Evolutionary conservation across 2,888 invertebrate species (phyloP).

Genomic region (Drosophila atripex): DNA sequence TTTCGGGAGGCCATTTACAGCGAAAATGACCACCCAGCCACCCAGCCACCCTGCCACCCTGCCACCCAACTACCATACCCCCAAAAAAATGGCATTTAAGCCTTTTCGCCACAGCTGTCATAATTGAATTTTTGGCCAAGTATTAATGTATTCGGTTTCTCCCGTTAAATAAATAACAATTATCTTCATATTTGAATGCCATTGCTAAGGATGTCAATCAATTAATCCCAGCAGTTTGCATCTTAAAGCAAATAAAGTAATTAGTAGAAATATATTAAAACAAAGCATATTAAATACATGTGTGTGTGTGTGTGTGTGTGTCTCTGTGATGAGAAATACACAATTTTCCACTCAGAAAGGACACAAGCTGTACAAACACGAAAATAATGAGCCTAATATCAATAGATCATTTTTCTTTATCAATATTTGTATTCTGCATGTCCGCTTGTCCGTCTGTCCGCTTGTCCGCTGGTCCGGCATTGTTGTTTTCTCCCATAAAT

Average conservation of each 20-base stretch:
- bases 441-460: too few species aligned
- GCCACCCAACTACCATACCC: too few species aligned
- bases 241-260: neutral
- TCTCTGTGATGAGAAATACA: neutral
- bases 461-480: too few species aligned
- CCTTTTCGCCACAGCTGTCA: neutral
- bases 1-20: conserved; percentile 55
- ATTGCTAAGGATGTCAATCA: neutral
- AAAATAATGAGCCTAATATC: neutral
- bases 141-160: neutral
- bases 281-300: neutral
- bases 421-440: neutral
- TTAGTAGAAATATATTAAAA: neutral
- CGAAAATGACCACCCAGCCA: neutral
- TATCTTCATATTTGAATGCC: neutral
- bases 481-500: too few species aligned
- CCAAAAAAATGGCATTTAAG: too few species aligned
- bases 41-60: neutral
- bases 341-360: neutral
- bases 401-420: neutral
- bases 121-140: neutral
- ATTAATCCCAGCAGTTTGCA: neutral
- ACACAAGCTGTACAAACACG: conserved; percentile 2
- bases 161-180: neutral
- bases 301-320: neutral